These are phyloP conservation scores for Abramis brama DNA, from an alignment of 2,113 vertebrate genomes.

Conservation along the genomic window DNA sequence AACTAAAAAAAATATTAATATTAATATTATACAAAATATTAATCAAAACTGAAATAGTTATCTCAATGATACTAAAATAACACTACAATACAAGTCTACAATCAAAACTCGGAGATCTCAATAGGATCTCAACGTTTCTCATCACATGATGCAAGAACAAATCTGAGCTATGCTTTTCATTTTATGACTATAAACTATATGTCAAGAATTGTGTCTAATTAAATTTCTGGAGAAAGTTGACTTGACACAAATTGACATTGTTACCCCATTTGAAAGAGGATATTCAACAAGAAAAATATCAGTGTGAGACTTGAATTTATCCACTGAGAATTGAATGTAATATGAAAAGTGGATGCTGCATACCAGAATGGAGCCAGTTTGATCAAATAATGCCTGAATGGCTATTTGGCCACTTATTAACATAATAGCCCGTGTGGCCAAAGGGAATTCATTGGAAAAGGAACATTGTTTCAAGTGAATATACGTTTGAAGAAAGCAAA, in stretches of 20 bases:
- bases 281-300: neutral
- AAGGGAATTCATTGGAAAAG: neutral
- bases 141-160: no score
- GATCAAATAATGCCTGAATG: neutral
- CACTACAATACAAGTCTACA: no score
- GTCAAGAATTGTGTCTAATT: neutral
- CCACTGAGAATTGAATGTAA: neutral
- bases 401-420: neutral
- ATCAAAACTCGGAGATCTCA: no score
- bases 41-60: neutral
- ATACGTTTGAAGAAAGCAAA: neutral
- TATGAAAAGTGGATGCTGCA: neutral
- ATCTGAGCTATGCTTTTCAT: no score
- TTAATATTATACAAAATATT: neutral
- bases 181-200: no score
- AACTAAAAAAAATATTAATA: no score
- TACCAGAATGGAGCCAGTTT: neutral
- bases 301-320: neutral
- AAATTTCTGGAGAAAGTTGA: neutral
- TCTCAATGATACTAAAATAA: neutral
- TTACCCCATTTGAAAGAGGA: neutral
- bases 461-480: neutral
- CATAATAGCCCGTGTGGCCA: neutral
- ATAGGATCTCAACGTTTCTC: no score
- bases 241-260: neutral